Percentiles rank a stretch among this genome's conserved stretches.
Evolutionary conservation across 2,797 vertebrate species (phyloP).

Genomic region (Alcedo quadribrachys): DNA sequence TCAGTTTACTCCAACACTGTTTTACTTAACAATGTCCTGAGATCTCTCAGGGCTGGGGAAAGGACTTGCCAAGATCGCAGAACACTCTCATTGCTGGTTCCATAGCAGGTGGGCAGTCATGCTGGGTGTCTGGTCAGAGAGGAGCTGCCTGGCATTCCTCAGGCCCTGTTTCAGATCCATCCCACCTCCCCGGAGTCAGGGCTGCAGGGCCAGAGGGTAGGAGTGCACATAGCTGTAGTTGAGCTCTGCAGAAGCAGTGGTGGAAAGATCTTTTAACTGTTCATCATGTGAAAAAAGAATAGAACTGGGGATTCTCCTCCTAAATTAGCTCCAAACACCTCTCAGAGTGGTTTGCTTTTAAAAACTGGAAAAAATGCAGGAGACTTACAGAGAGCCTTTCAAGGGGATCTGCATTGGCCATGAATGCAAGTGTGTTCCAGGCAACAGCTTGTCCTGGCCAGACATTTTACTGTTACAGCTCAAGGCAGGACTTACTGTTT

Average conservation of each 20-base stretch:
- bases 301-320: neutral
- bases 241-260: neutral
- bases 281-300: neutral
- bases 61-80: neutral
- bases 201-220: neutral
- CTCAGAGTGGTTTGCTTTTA: neutral
- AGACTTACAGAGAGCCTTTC: neutral
- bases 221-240: neutral
- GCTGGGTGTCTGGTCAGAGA: neutral
- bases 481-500: neutral
- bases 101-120: neutral
- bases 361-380: neutral
- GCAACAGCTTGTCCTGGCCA: neutral
- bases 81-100: neutral
- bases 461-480: neutral
- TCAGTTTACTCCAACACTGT: neutral
- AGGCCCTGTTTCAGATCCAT: neutral
- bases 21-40: neutral
- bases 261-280: neutral
- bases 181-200: accelerated
- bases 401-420: neutral
- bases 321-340: neutral
- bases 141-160: neutral
- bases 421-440: neutral
- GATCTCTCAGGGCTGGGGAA: neutral